Conservation (phyloP, 37 sponge, comb jelly and placozoan species). For the Mnemiopsis leidyi region DNA sequence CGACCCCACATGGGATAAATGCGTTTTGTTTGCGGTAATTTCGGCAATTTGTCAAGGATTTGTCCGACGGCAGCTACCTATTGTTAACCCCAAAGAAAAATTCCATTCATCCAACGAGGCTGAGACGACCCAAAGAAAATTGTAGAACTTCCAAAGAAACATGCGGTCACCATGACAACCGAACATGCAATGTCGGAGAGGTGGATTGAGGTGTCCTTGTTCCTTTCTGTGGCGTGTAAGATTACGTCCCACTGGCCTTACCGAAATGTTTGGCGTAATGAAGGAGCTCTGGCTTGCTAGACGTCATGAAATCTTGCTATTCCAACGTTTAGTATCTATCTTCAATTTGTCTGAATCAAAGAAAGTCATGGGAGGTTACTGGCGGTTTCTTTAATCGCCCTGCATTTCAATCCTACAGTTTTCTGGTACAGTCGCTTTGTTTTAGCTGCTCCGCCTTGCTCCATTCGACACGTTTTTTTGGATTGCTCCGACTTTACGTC, state of each 20-base stretch:
- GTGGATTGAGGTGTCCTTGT: too few species aligned
- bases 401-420: too few species aligned
- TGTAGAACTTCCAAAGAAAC: background rate
- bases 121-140: background rate
- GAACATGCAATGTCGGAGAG: too few species aligned
- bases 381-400: background rate
- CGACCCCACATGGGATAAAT: background rate
- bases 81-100: background rate
- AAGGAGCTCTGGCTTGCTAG: background rate
- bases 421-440: too few species aligned
- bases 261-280: background rate
- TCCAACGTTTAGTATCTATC: background rate
- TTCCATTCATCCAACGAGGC: background rate
- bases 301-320: too few species aligned
- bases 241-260: too few species aligned
- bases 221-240: too few species aligned
- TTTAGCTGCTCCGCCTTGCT: too few species aligned
- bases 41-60: background rate
- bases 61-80: background rate
- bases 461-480: too few species aligned
- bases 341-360: background rate
- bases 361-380: background rate
- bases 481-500: too few species aligned
- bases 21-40: background rate
- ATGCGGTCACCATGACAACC: background rate